Percentiles rank a stretch among this genome's conserved stretches.
Evolutionary conservation across 2,888 invertebrate species (phyloP).

Genomic region (Phyto melanocephala): DNA sequence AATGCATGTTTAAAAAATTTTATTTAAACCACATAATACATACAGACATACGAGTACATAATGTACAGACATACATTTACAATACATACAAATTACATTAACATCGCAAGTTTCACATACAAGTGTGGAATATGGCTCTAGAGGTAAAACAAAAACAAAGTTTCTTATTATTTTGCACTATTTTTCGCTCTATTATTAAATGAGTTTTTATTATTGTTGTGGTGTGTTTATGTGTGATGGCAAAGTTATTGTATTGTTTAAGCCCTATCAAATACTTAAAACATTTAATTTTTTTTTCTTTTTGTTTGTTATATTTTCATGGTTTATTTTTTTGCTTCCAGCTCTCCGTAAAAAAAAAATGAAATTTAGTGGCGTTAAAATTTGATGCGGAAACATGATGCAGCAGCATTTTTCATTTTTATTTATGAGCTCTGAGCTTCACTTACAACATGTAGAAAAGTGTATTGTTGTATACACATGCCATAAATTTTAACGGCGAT

Average conservation of each 20-base stretch:
- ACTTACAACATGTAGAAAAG: not conserved
- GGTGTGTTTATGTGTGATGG: not conserved
- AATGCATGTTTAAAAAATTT: conserved; percentile 38
- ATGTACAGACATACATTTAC: not conserved
- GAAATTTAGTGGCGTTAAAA: conserved; percentile 48
- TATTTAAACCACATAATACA: conserved; percentile 24
- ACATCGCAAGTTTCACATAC: not conserved
- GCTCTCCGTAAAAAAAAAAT: not conserved
- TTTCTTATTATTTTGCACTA: not conserved
- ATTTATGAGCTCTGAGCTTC: not conserved
- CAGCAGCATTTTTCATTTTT: conserved; percentile 44
- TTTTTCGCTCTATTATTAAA: not conserved
- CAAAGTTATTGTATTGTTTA: not conserved
- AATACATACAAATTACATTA: not conserved
- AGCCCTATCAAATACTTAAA: conserved; percentile 7
- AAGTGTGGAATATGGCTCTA: not conserved
- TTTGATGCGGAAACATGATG: conserved; percentile 65
- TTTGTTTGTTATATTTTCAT: not conserved
- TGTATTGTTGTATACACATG: not conserved
- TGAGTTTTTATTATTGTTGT: not conserved
- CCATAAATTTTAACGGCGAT: conserved; percentile 17
- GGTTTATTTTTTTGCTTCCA: not conserved
- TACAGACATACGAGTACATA: not conserved
- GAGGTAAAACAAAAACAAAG: not conserved
- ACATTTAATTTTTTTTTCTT: conserved; percentile 10